Conservation (phyloP, 2,113 vertebrate species). For the Odocoileus virginianus region DNA sequence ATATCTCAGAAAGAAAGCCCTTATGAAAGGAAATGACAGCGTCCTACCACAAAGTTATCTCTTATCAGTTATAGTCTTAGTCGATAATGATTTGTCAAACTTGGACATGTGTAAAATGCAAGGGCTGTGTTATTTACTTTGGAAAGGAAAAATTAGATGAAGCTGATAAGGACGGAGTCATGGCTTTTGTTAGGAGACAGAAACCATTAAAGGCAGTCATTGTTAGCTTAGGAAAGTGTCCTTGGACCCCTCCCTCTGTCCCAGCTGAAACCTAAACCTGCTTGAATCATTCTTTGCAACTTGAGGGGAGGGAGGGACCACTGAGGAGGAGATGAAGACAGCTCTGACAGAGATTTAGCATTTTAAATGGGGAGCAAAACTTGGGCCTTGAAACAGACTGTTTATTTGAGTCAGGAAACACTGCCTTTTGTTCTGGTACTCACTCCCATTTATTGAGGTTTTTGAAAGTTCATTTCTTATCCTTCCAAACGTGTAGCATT, state of each 20-base stretch:
- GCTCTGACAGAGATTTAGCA: conserved; percentile 9
- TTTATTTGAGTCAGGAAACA: conserved; percentile 11
- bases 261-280: conserved; percentile 54
- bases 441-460: conserved; percentile 26
- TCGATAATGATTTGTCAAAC: conserved; percentile 75
- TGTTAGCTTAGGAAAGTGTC: conserved; percentile 65
- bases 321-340: conserved; percentile 14
- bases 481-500: conserved; percentile 45
- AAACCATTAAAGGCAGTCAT: conserved; percentile 66
- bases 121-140: conserved; percentile 65
- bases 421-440: conserved; percentile 19
- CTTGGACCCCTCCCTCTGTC: conserved; percentile 48
- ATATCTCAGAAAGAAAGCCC: conserved; percentile 54
- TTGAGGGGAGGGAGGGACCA: conserved; percentile 6
- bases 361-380: conserved; percentile 40
- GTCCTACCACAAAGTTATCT: conserved; percentile 50
- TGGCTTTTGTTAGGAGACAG: conserved; percentile 75
- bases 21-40: conserved; percentile 52
- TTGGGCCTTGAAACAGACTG: conserved; percentile 13
- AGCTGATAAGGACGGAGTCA: conserved; percentile 68
- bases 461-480: conserved; percentile 59
- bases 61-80: conserved; percentile 52
- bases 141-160: conserved; percentile 74
- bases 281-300: conserved; percentile 53
- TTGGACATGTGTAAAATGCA: conserved; percentile 56